Conservation (phyloP, 1,140 invertebrate species). For the Sminthurinus signatus region DNA sequence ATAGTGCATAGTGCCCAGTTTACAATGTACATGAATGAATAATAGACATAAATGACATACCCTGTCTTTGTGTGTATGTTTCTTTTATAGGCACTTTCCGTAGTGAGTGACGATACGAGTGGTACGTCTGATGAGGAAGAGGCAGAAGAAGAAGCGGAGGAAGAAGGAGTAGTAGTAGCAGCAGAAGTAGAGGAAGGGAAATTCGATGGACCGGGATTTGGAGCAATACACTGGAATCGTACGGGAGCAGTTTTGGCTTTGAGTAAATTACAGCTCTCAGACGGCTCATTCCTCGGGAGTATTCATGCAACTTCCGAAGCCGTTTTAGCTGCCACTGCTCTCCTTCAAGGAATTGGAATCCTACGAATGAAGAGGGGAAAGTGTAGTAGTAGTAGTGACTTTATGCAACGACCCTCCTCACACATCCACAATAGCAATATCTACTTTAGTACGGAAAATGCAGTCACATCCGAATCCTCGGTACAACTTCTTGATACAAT, state of each 20-base stretch:
- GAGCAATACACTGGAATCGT: conserved; percentile 66
- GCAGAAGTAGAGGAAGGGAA: too few species aligned
- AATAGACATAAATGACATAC: too few species aligned
- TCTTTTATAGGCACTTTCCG: conserved; percentile 52
- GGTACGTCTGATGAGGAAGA: too few species aligned
- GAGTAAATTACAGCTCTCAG: conserved; percentile 60
- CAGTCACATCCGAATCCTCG: neutral
- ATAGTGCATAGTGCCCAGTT: too few species aligned
- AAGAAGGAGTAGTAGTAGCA: too few species aligned
- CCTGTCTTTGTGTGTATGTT: neutral
- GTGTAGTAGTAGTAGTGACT: too few species aligned
- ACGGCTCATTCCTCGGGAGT: conserved; percentile 67
- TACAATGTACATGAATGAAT: too few species aligned
- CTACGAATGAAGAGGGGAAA: conserved; percentile 16
- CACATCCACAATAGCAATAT: neutral
- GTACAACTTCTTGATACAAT: neutral
- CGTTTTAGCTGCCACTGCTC: conserved; percentile 59
- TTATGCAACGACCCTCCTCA: neutral
- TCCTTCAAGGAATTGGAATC: conserved; percentile 32
- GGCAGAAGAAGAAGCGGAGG: conserved; percentile 47
- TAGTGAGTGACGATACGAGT: conserved; percentile 63
- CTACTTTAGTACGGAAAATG: neutral
- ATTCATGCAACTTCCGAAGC: conserved; percentile 66
- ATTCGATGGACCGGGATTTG: too few species aligned
- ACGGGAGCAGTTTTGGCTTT: conserved; percentile 66